Base-by-base conservation (phyloP, 1,140 invertebrate genomes). In the Antheraea pernyi region DNA sequence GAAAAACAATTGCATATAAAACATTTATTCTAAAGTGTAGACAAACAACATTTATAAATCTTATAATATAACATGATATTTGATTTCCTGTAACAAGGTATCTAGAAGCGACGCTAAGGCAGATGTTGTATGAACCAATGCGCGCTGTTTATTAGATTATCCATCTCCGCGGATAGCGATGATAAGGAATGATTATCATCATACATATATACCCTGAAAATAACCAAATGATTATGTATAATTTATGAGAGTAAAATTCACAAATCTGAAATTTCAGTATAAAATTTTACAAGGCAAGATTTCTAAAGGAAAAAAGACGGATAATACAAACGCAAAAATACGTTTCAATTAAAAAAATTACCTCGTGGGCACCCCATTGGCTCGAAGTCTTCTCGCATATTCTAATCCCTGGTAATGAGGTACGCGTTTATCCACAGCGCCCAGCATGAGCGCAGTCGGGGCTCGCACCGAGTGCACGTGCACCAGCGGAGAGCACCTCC, bases 381-480 rank as follows among this genome's bases (percentile, higher is more conserved):
- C 94, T 71, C 94, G 94, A 37, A 97, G 85, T 70, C 94, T 89
- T 73, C 94, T 91, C 76, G 95, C 95, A 89, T 95, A 97, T 77
- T 95, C 93, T 65, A 95, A 89, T 0, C 96, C 96, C 91, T 97
- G 97, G 82, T 93, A 94, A 18, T 94, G 89, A 13, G 97, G 96
- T 8, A 99, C 98, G 58, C 98, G 89, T 42, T 96, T 89, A 92
- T 99, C 98, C 77, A 96, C 96, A 36, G 94, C 94, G 3, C 98
- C 98, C 62, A 98, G 88, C 80, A 97, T 94, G 7, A 99, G 83
- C 10, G 98, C 91, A 5, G 96, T 96, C n/a, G 98, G 96, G 1
- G 96, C 95, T 79, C 94, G 95, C 0, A 98, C 96, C 79, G 95
- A 94, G 74, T 95, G 93, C 16, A 93, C 94, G 79, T 95, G 92